A percentile compares a stretch with the other conserved stretches of the same genome.
Conservation (phyloP, 2,113 vertebrate species). For the Hipposideros armiger region DNA sequence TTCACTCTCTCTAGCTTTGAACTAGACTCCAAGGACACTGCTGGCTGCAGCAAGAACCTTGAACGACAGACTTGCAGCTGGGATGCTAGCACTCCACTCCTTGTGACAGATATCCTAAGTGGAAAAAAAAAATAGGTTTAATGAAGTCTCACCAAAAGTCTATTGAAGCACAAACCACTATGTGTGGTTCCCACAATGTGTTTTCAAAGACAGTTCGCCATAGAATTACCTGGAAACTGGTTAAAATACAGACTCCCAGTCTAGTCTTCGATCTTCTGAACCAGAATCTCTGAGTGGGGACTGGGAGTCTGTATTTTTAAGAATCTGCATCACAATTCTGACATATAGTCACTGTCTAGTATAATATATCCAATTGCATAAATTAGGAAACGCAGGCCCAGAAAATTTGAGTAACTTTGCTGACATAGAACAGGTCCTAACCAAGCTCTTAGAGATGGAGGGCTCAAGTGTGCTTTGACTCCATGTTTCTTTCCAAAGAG, state of each 20-base stretch:
- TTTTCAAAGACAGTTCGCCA: not conserved
- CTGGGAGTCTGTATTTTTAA: not conserved
- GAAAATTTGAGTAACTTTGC: not conserved
- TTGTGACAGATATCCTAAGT: not conserved
- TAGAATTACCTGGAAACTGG: not conserved
- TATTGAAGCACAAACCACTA: not conserved
- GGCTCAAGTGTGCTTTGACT: not conserved
- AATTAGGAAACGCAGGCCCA: not conserved
- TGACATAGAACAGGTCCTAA: not conserved
- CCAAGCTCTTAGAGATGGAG: not conserved
- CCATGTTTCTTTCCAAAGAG: not conserved
- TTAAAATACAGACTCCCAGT: not conserved
- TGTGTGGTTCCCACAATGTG: not conserved
- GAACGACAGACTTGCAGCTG: slow-evolving; percentile 27
- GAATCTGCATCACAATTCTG: not conserved
- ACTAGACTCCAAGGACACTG: slow-evolving; percentile 64
- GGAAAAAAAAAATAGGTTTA: not conserved
- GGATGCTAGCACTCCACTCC: not conserved
- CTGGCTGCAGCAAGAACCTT: slow-evolving; percentile 17
- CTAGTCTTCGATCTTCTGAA: not conserved
- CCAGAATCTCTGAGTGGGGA: not conserved
- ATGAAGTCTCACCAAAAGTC: not conserved
- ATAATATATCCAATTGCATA: not conserved
- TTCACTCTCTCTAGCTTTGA: slow-evolving; percentile 59
- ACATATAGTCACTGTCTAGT: not conserved